A percentile compares a stretch with the other conserved stretches of the same genome.
Conservation (phyloP, 2,113 vertebrate species). For the Cavia aperea region DNA sequence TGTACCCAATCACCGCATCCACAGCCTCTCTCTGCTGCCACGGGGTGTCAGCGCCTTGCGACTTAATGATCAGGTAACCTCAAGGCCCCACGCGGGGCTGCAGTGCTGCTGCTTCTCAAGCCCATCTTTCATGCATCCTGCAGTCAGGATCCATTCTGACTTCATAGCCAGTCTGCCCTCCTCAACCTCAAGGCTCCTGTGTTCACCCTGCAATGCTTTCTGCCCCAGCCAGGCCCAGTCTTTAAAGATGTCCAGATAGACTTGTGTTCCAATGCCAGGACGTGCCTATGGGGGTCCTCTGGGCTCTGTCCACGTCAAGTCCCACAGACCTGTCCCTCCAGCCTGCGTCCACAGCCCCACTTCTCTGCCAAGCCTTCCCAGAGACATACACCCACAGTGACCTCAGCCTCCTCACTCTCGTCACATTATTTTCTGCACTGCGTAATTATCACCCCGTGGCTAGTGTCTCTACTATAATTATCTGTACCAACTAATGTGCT, state of each 20-base stretch:
- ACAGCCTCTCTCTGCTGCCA: no score
- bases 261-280: accelerated
- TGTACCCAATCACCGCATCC: not conserved
- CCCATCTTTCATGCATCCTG: accelerated
- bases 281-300: accelerated
- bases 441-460: constrained; percentile 41
- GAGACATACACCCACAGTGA: accelerated
- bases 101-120: accelerated
- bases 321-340: accelerated
- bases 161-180: accelerated
- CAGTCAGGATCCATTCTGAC: not conserved
- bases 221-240: not conserved
- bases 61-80: not conserved
- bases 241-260: not conserved
- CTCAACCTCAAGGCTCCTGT: not conserved
- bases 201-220: not conserved
- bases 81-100: accelerated
- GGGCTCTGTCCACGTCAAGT: not conserved
- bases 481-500: constrained; percentile 29
- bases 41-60: accelerated
- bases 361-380: not conserved
- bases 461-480: constrained; percentile 30
- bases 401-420: not conserved
- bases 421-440: not conserved
- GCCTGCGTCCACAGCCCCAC: not conserved